Base-by-base conservation (phyloP, 2,113 vertebrate species). In the Ctenodactylus gundi region DNA sequence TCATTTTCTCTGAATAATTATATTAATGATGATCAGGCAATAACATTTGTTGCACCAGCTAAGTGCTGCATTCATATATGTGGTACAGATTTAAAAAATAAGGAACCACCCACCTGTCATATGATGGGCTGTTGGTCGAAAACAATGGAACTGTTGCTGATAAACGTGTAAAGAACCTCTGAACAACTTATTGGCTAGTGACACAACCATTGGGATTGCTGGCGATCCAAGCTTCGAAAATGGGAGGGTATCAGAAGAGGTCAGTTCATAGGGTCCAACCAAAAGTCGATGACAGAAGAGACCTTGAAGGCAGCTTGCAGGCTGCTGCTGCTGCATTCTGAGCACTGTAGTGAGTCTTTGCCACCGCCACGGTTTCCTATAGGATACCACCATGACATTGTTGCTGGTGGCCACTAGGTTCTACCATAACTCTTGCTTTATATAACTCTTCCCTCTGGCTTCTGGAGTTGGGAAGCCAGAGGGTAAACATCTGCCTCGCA, bases 41-140 rank as follows among this genome's bases (percentile, higher is more conserved):
- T 82, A 85, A 94, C 64, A 84, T 44, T 44, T 44, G 60, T 29
- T 85, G 51, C 55, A 84, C 5, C 84, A 94, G 75, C 83, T 25
- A 83, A 82, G 44, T 78, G 12, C 18, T 62, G 68, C 14, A 60
- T 36, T 60, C 72, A 25, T 25, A 25, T 60, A 25, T 65, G 21
- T 64, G 7, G 73, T 83, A 36, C 46, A 39, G 23, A 39, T 41
- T 72, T 27, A 49, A 76, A 96, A 91, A 75, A 51, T 51, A 82
- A 92, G 25, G 21, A 88, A 64, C 77, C 9, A 78, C 2, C 6
- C 7, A 39, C 27, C 20, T 67, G 3, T 84, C 14, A 9, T 70
- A 53, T 15, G 15, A 3, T 80, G 39, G 21, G 21, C 29, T 96
- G 51, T 87, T 76, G 64, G 51, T 39, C 85, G 11, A 60, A 92